Evolutionary conservation across 2,888 invertebrate genomes (phyloP).

Genomic region (Pachliopta kotzebuea): DNA sequence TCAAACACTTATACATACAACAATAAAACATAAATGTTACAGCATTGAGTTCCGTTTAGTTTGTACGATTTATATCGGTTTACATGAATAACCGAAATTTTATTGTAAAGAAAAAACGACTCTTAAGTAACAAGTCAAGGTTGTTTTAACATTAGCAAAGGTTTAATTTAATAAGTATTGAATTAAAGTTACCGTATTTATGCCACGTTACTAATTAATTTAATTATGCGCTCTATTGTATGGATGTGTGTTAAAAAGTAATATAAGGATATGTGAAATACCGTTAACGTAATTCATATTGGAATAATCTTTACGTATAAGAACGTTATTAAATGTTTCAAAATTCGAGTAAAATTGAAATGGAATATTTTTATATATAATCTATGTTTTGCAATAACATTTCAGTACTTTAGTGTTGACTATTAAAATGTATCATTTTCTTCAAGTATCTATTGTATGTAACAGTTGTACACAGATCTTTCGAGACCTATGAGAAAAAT

Average conservation of each 20-base stretch:
- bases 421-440: too few relatives aligned
- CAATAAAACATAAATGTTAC: constrained; percentile 48
- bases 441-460: too few relatives aligned
- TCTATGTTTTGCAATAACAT: too few relatives aligned
- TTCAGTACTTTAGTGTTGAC: too few relatives aligned
- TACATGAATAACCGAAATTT: constrained; percentile 70
- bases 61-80: constrained; percentile 55
- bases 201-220: constrained; percentile 74
- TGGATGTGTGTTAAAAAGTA: neutral
- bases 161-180: constrained; percentile 66
- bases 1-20: constrained; percentile 50
- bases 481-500: too few relatives aligned
- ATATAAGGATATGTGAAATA: neutral
- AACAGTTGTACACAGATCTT: too few relatives aligned
- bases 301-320: too few relatives aligned
- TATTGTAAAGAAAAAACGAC: constrained; percentile 64
- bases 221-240: constrained; percentile 59
- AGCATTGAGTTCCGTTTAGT: constrained; percentile 52
- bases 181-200: constrained; percentile 77
- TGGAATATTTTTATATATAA: too few relatives aligned
- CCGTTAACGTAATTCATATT: too few relatives aligned
- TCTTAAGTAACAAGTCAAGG: constrained; percentile 50
- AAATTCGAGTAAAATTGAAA: too few relatives aligned
- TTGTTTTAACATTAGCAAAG: constrained; percentile 58
- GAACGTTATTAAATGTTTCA: too few relatives aligned